These are phyloP conservation scores for Alcis repandata DNA, from an alignment of 2,888 invertebrate species.

Conservation along the genomic window DNA sequence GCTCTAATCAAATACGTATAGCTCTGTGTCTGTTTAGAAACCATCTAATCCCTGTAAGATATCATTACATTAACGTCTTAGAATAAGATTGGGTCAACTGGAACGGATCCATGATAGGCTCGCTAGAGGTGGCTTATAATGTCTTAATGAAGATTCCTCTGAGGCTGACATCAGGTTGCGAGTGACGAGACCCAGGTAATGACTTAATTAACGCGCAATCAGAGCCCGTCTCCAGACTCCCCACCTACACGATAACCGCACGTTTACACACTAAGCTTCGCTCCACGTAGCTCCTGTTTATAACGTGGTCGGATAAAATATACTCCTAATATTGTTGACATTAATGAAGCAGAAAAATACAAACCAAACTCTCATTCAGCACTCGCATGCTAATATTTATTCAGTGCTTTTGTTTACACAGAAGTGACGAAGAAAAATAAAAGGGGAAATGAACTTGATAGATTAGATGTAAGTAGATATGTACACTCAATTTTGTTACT, in stretches of 20 bases:
- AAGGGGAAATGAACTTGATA: slow-evolving; percentile 49
- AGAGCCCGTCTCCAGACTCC: slow-evolving; percentile 51
- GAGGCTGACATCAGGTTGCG: slow-evolving; percentile 51
- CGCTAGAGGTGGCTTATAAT: slow-evolving; percentile 58
- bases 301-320: not conserved
- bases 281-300: not conserved
- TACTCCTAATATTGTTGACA: not conserved
- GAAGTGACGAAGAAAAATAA: slow-evolving; percentile 47
- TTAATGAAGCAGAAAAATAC: slow-evolving; percentile 21
- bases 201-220: slow-evolving; percentile 74
- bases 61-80: slow-evolving; percentile 11
- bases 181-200: slow-evolving; percentile 68
- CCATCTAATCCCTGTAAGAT: not conserved
- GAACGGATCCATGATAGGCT: slow-evolving; percentile 56
- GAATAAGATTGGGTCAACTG: slow-evolving; percentile 32
- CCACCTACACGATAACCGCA: slow-evolving; percentile 30
- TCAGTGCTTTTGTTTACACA: slow-evolving; percentile 35
- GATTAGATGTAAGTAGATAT: slow-evolving; percentile 52
- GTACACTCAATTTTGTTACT: slow-evolving; percentile 66
- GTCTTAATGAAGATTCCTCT: slow-evolving; percentile 63
- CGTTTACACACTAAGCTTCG: slow-evolving; percentile 16
- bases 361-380: slow-evolving; percentile 25
- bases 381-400: slow-evolving; percentile 40
- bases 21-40: too few relatives aligned
- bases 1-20: too few relatives aligned